Evolutionary conservation across 2,797 vertebrate genomes (phyloP).

Genomic region (Falco rusticolus): DNA sequence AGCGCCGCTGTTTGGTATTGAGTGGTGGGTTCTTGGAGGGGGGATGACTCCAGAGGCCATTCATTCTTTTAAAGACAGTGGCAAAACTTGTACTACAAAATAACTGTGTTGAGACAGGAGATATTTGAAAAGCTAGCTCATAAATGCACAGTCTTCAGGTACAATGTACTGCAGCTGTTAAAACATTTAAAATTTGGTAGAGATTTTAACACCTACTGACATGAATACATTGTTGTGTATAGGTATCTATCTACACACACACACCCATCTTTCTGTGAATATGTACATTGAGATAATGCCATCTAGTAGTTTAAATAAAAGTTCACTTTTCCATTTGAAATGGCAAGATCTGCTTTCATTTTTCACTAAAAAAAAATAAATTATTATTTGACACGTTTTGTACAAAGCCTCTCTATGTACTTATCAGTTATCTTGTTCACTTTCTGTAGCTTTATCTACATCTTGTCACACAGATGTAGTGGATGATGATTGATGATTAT

Average conservation of each 20-base stretch:
- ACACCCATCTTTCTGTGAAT: neutral
- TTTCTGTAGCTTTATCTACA: neutral
- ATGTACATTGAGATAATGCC: neutral
- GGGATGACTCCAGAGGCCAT: neutral
- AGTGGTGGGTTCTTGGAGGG: neutral
- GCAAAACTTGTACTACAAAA: neutral
- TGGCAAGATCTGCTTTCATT: neutral
- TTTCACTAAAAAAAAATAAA: neutral
- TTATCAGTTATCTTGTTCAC: neutral
- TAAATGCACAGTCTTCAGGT: neutral
- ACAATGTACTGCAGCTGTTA: neutral
- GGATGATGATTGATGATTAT: neutral
- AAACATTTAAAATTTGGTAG: neutral
- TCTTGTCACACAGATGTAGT: neutral
- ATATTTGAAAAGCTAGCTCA: neutral
- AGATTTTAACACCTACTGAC: neutral
- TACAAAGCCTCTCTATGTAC: neutral
- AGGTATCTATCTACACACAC: neutral
- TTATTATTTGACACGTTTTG: neutral
- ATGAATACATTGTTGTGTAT: neutral
- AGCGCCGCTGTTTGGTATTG: neutral
- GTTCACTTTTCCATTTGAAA: neutral
- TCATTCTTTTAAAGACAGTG: neutral
- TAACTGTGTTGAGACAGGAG: neutral
- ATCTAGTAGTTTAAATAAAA: neutral